Evolutionary conservation across 2,888 invertebrate genomes (phyloP).

Genomic region (Heliconius cydno): DNA sequence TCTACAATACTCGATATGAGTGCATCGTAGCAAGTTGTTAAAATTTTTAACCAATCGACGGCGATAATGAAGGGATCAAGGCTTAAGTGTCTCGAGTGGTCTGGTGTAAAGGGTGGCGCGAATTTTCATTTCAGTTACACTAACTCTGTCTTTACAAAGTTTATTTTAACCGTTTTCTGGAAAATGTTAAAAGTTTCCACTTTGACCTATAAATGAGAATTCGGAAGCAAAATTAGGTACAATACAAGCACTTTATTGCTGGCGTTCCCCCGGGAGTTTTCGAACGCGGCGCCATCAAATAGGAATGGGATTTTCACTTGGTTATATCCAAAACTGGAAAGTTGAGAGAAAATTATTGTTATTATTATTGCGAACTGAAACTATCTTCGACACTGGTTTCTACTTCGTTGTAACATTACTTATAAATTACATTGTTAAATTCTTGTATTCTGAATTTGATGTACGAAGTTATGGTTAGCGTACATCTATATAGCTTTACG

Average conservation of each 20-base stretch:
- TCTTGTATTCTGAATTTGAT: not conserved
- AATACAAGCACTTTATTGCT: conserved; percentile 67
- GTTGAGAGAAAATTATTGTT: conserved; percentile 58
- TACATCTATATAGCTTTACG: not conserved
- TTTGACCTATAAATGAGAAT: conserved; percentile 62
- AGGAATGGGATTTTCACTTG: conserved; percentile 68
- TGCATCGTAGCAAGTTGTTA: conserved; percentile 40
- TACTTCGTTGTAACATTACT: conserved; percentile 14
- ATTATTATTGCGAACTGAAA: conserved; percentile 63
- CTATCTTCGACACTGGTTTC: conserved; percentile 40
- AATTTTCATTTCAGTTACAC: conserved; percentile 37
- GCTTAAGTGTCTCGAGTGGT: conserved; percentile 43
- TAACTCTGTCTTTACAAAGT: conserved; percentile 50
- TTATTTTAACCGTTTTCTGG: conserved; percentile 68
- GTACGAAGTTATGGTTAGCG: not conserved
- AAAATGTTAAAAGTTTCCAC: conserved; percentile 62
- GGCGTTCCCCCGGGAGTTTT: conserved; percentile 57
- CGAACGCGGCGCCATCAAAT: conserved; percentile 63
- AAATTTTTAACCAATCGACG: conserved; percentile 45
- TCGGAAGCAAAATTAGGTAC: conserved; percentile 71
- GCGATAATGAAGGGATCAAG: conserved; percentile 46
- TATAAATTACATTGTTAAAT: conserved; percentile 9
- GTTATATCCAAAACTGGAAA: conserved; percentile 57
- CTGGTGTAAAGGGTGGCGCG: conserved; percentile 41
- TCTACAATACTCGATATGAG: conserved; percentile 35